phyloP scores from a whole-genome alignment of 2,797 vertebrate species.

The Enteromius afrohamiltoni region DNA sequence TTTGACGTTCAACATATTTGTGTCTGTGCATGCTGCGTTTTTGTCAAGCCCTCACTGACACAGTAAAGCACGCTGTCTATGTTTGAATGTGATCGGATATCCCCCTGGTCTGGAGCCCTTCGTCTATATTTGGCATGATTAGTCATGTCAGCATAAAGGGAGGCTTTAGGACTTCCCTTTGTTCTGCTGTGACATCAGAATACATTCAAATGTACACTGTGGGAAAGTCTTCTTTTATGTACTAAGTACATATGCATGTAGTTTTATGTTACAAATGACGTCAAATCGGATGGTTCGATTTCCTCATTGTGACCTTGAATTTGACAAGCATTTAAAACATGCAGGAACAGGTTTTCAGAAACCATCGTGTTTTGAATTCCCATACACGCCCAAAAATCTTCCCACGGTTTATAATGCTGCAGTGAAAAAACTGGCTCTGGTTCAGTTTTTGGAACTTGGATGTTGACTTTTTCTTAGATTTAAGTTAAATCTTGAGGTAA shows the following conservation, averaged over 20 bases:
- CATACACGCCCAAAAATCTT: constrained; percentile 35
- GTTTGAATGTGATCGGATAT: constrained; percentile 14
- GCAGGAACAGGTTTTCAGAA: constrained; percentile 41
- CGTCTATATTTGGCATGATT: constrained; percentile 37
- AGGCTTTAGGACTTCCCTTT: constrained; percentile 20
- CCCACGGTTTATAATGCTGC: constrained; percentile 12
- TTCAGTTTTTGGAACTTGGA: background rate
- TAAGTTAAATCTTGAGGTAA: background rate
- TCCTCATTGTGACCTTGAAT: constrained; percentile 27
- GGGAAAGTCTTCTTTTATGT: background rate
- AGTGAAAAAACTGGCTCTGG: background rate
- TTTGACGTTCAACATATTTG: background rate
- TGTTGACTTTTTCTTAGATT: background rate
- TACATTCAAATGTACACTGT: background rate
- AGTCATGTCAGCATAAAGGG: constrained; percentile 13
- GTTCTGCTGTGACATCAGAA: constrained; percentile 27
- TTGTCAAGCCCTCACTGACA: background rate
- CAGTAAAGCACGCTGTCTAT: background rate
- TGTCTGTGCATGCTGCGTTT: background rate
- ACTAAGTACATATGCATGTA: background rate
- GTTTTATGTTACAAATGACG: background rate
- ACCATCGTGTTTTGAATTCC: background rate
- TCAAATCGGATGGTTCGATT: background rate
- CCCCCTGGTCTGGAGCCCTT: constrained; percentile 5
- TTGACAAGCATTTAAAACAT: constrained; percentile 32